Evolutionary conservation across 2,797 vertebrate species (phyloP), one percentile per base, ranked within the genome.

Genomic region (Paratrypauchen microcephalus): DNA sequence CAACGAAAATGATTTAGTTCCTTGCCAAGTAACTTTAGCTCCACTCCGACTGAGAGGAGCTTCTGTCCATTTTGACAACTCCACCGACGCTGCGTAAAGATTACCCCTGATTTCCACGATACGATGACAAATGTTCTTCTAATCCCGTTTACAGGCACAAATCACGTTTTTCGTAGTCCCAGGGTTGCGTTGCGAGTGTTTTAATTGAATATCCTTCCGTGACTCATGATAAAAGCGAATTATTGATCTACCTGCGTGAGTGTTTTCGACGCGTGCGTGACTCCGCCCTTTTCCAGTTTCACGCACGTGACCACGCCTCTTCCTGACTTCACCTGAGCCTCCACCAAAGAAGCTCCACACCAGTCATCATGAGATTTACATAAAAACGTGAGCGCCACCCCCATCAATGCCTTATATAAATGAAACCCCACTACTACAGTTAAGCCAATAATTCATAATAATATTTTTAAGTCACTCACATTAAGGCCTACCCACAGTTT

Each of bases 291-390:
- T 64, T 32, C 8, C 52, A 3, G 48, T 23, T 41, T 23, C 59
- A 56, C 19, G 12, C 0, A 0, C 28, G 66, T 68, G 69, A 23
- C 86, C 86, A 89, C 88, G n/a, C 87, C 88, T 26, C 83, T 78
- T 72, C 72, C 77, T 8, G 60, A 6, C 62, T 48, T 32, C 78
- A 87, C 86, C 82, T 87, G 84, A 66, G 57, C 57, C 11, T 18
- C 4, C 1, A 21, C 11, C 23, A 1, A n/a, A 67, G 30, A 21
- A 30, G n/a, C 6, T n/a, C 6, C 5, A 6, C 11, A 13, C 5
- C 41, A 45, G 39, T 41, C 1, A 15, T 16, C 4, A 57, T 5
- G 23, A 24, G 55, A 28, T 28, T 57, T 57, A 57, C 55, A 57
- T 6, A 28, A 28, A 26, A 57, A 57, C 21, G 21, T 13, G 52